Percentiles rank a stretch among this genome's conserved stretches.
Evolutionary conservation across 2,797 vertebrate species (phyloP).

Genomic region (Geotria australis): DNA sequence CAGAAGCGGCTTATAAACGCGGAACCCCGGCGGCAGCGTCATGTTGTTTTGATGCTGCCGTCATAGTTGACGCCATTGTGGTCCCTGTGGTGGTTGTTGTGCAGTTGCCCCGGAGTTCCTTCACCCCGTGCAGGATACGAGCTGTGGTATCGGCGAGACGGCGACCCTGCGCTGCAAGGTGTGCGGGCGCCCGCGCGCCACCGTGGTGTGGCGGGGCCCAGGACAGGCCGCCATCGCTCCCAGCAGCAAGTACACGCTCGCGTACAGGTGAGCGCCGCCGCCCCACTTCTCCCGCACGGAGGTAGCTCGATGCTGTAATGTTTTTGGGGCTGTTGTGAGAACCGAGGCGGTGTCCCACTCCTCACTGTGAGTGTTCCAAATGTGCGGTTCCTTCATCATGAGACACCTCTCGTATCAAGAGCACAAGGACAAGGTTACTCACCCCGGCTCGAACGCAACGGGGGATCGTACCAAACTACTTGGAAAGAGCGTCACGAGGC

Average conservation of each 20-base stretch:
- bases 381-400: neutral
- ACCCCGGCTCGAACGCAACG: too few relatives aligned
- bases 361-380: neutral
- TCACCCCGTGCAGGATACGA: slow-evolving; percentile 50
- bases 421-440: too few relatives aligned
- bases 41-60: too few relatives aligned
- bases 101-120: slow-evolving; percentile 91
- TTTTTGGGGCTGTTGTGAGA: neutral
- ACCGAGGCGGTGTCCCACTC: neutral
- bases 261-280: slow-evolving; percentile 14
- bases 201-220: slow-evolving; percentile 55
- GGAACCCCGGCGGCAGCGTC: too few relatives aligned
- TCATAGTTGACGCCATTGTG: neutral
- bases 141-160: slow-evolving; percentile 67
- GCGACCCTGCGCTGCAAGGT: slow-evolving; percentile 78
- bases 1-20: too few relatives aligned
- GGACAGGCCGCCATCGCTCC: slow-evolving; percentile 64
- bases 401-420: too few relatives aligned
- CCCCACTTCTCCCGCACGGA: too few relatives aligned
- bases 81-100: neutral
- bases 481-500: too few relatives aligned
- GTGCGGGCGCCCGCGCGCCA: slow-evolving; percentile 66
- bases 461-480: too few relatives aligned
- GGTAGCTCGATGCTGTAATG: too few relatives aligned
- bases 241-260: slow-evolving; percentile 18